Evolutionary conservation across 1,140 invertebrate genomes (phyloP), one percentile per base, ranked within the genome.

Genomic region (Drosophila mayri): DNA sequence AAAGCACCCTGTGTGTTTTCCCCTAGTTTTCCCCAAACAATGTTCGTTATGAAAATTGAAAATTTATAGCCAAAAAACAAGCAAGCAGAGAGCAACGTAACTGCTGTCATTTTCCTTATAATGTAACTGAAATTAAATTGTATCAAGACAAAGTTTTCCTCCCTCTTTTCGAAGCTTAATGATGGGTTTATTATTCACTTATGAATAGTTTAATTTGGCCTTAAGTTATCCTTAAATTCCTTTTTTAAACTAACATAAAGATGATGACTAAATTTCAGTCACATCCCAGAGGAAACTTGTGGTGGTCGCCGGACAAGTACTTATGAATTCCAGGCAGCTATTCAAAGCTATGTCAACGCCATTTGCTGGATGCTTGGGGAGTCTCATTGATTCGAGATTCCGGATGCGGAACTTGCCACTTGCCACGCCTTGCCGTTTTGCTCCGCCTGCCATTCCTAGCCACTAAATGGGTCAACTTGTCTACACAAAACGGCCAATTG

Each of bases 391-490:
- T 76, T 70, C 18, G 38, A 67, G 11, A 67, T 55, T 76, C 40
- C 73, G 12, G 12, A 44, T 76, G 72, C 72, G 72, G 43, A 76
- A 73, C 54, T 73, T 76, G 61, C 60, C 73, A 76, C 61, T 76
- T 76, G 52, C 58, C 38, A 49, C 59, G 71, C 73, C 68, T 40
- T 25, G 14, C 12, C 52, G 25, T 43, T 50, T 38, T 41, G 32
- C 25, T 38, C 55, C 28, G 18, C 16, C 28, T 30, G 8, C 6
- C n/a, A 9, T 60, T 68, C 11, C 12, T 35, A 12, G 22, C 49
- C 57, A 58, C 37, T 66, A 85, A 86, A 87, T 86, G 79, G 82
- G 82, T 87, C 82, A 86, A 86, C 82, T 87, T 79, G 82, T 87
- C 83, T 83, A 65, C 59, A 60, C 59, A 60, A 85, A 84, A 73